Base-by-base conservation (phyloP, 2,888 invertebrate species). In the Ochlodes sylvanus region DNA sequence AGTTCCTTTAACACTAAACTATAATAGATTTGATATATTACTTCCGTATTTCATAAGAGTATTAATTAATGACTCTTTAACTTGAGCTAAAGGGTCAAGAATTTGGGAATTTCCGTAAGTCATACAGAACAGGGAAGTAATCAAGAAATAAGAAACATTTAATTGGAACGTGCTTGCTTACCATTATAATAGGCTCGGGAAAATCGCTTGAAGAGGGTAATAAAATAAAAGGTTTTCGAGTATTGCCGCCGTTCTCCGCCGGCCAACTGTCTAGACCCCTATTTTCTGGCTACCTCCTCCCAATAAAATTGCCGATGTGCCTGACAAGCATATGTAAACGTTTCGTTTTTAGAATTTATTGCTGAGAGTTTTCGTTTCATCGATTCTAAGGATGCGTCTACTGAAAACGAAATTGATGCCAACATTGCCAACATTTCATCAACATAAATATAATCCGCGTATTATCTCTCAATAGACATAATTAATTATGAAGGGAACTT, bases 251-350 rank as follows among this genome's bases (percentile, higher is more conserved):
- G 81, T 81, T 79, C 81, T 82, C 80, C 81, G 80, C 78, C 80
- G 82, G 77, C 75, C 78, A 75, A 69, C 79, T 80, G 84, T 81
- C 83, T 84, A 80, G 79, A 72, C 75, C 74, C 77, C 76, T 75
- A 73, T 73, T 69, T 27, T 72, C 68, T 77, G 78, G 78, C 75
- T 75, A 73, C 70, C 75, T 76, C 74, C 77, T 77, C 67, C 68
- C 69, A 70, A 64, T 63, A 65, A 80, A 86, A 89, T 88, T 83
- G 84, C 81, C 76, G 78, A 80, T 84, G 84, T 87, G 89, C 88
- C 89, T 89, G 90, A 86, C 86, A 74, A 78, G 86, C 80, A 79
- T 84, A 81, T 81, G 74, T 74, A 76, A 76, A 70, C 67, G 60
- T 55, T 67, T 61, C 60, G 27, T 42, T 52, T 60, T 66, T 32